Evolutionary conservation across 2,797 vertebrate species (phyloP).

Genomic region (Halcyon smyrnensis): DNA sequence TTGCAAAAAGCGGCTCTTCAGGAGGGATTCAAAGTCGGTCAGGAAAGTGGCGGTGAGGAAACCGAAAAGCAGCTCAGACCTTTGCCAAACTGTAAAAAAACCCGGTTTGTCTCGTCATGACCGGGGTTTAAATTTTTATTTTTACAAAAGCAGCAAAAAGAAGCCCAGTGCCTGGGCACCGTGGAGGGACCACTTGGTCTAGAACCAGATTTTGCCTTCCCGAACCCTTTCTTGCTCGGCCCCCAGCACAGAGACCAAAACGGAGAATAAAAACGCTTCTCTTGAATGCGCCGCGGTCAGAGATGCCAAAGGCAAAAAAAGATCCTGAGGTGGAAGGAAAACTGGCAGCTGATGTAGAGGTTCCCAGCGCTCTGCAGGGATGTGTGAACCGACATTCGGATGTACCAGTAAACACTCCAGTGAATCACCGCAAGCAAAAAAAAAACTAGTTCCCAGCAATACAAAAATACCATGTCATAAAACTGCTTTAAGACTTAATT

Average conservation of each 20-base stretch:
- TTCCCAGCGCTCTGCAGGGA: not conserved
- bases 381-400: not conserved
- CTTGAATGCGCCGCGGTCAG: not conserved
- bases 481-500: not conserved
- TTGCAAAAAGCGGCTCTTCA: not conserved
- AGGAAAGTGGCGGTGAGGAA: not conserved
- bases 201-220: not conserved
- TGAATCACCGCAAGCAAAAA: not conserved
- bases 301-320: not conserved
- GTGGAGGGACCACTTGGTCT: fast-evolving
- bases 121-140: not conserved
- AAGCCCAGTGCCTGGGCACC: not conserved
- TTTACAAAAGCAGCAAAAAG: not conserved
- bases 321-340: not conserved
- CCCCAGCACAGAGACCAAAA: not conserved
- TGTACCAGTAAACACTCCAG: not conserved
- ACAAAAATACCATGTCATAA: not conserved
- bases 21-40: not conserved
- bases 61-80: not conserved
- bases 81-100: not conserved
- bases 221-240: not conserved
- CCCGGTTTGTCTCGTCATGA: not conserved
- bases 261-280: not conserved
- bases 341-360: not conserved
- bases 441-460: not conserved